Conservation (phyloP, 2,113 vertebrate species). For the Bostrychus sinensis region DNA sequence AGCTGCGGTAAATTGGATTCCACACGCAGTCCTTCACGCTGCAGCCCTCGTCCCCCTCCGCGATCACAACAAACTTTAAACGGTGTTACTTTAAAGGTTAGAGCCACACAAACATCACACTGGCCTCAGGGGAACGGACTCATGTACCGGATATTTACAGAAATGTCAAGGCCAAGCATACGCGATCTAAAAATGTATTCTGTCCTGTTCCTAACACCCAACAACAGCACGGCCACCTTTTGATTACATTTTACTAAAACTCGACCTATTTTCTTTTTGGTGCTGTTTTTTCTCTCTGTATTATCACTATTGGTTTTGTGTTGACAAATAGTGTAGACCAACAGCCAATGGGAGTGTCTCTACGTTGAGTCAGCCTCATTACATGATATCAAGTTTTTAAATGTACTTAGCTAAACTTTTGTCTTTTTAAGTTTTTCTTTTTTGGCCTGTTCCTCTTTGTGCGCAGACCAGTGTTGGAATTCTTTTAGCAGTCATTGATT, state of each 20-base stretch:
- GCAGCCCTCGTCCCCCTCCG: constrained; percentile 45
- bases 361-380: no score
- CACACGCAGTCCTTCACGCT: constrained; percentile 70
- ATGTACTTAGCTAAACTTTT: no score
- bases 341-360: no score
- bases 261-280: no score
- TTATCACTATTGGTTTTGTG: background rate
- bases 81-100: constrained; percentile 46
- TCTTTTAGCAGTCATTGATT: no score
- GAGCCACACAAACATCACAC: constrained; percentile 8
- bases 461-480: no score
- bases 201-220: background rate
- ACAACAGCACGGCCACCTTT: background rate
- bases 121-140: background rate
- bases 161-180: constrained; percentile 3
- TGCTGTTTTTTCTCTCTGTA: background rate
- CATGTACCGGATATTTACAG: constrained; percentile 13
- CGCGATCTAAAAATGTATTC: background rate
- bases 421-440: no score
- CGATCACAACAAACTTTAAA: constrained; percentile 51
- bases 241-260: no score
- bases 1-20: constrained; percentile 77
- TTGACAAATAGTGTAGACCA: background rate
- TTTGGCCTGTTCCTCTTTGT: no score
- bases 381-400: no score